phyloP scores from a whole-genome alignment of 2,888 invertebrate species.

The Cephus pulcher region DNA sequence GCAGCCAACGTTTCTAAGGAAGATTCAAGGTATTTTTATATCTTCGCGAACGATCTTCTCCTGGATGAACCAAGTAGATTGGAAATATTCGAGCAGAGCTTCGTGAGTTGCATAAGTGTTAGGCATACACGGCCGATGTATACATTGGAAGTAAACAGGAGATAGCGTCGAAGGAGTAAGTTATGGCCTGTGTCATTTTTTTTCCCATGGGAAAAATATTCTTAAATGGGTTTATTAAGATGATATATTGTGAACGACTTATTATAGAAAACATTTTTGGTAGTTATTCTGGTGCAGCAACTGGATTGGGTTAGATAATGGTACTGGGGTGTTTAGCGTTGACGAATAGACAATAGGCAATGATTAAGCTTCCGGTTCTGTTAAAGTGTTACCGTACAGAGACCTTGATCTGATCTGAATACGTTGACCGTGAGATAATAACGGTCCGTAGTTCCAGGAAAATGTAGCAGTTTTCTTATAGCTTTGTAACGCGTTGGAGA shows the following conservation, averaged over 20 bases:
- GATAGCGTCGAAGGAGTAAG: background rate
- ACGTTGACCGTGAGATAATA: background rate
- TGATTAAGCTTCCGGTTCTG: background rate
- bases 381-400: background rate
- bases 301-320: background rate
- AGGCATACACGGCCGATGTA: background rate
- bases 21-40: slow-evolving; percentile 40
- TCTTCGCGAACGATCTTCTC: slow-evolving; percentile 13
- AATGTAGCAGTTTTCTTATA: background rate
- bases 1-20: slow-evolving; percentile 13
- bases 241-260: background rate
- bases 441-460: background rate
- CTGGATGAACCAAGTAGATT: background rate
- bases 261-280: background rate
- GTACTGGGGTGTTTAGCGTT: background rate
- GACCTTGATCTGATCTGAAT: background rate
- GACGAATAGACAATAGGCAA: background rate
- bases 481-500: background rate
- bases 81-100: background rate
- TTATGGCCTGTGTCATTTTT: background rate
- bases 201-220: background rate
- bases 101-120: background rate
- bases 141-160: background rate
- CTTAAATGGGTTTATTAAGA: background rate
- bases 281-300: background rate